A percentile compares a stretch with the other conserved stretches of the same genome.
Evolutionary conservation across 2,113 vertebrate species (phyloP).

Genomic region (Gadus chalcogrammus): DNA sequence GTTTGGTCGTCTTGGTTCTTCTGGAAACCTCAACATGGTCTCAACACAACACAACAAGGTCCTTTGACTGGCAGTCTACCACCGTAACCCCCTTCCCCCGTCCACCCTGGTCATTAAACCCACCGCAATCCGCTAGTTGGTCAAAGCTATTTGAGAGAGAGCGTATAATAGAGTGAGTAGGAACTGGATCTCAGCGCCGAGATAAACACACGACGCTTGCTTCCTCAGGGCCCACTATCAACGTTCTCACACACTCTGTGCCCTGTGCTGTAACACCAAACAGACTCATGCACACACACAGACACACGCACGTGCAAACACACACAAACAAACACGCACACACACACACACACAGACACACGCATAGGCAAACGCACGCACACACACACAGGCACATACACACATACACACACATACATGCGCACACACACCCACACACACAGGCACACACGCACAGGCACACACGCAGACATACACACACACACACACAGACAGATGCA

Average conservation of each 20-base stretch:
- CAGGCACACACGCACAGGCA: background rate
- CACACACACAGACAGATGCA: no score
- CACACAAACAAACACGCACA: background rate
- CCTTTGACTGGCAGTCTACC: constrained; percentile 43
- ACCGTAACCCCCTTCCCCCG: constrained; percentile 26
- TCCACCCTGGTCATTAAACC: constrained; percentile 26
- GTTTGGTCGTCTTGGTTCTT: background rate
- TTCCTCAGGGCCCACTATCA: constrained; percentile 72
- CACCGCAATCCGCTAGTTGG: constrained; percentile 22
- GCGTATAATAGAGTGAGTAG: constrained; percentile 46
- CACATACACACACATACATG: background rate
- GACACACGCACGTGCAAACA: background rate
- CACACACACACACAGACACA: background rate
- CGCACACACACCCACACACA: background rate
- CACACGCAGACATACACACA: no score
- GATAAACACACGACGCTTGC: constrained; percentile 64
- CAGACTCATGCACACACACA: constrained; percentile 28
- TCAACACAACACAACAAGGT: constrained; percentile 37
- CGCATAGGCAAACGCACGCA: background rate
- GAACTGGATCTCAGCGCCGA: constrained; percentile 21
- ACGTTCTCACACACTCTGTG: constrained; percentile 58
- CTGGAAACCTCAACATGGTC: constrained; percentile 59
- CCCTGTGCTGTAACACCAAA: constrained; percentile 41
- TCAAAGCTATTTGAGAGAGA: constrained; percentile 47
- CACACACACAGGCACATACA: background rate